These are phyloP conservation scores for Heliothis peltigera DNA, from an alignment of 2,888 invertebrate genomes.

Conservation along the genomic window DNA sequence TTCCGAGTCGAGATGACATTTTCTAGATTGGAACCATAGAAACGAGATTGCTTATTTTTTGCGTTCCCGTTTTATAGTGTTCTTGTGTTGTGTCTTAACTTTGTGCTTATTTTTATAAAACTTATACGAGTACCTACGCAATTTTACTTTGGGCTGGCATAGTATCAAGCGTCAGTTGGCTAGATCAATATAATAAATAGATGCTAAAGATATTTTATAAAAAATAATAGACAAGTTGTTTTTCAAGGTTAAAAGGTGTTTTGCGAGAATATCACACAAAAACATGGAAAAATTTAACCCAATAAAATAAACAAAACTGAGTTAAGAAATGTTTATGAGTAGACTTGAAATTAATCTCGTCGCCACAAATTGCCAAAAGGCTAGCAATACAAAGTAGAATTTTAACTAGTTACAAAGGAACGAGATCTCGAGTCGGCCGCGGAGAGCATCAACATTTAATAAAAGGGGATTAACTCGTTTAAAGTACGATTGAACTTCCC, in stretches of 20 bases:
- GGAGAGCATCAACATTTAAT: constrained; percentile 86
- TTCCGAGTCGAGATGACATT: constrained; percentile 19
- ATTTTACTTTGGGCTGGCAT: too few relatives aligned
- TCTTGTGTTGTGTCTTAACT: background rate
- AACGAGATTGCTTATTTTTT: constrained; percentile 31
- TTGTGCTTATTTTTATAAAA: background rate
- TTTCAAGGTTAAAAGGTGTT: too few relatives aligned
- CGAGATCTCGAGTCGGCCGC: constrained; percentile 73
- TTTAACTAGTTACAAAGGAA: constrained; percentile 70
- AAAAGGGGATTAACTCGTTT: constrained; percentile 87
- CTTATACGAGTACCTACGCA: background rate
- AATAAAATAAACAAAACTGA: constrained; percentile 2
- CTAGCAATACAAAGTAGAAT: constrained; percentile 47
- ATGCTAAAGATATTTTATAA: too few relatives aligned
- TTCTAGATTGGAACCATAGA: constrained; percentile 14
- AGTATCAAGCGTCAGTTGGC: too few relatives aligned
- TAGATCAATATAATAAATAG: background rate
- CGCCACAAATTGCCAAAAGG: constrained; percentile 39
- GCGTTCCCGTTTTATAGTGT: background rate
- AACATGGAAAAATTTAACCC: background rate
- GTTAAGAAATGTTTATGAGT: background rate
- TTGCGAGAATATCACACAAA: background rate
- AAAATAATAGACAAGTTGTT: too few relatives aligned
- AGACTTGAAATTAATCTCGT: constrained; percentile 29
- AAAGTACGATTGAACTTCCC: constrained; percentile 85